Evolutionary conservation across 2,113 vertebrate genomes (phyloP).

Genomic region (Crotophaga sulcirostris): DNA sequence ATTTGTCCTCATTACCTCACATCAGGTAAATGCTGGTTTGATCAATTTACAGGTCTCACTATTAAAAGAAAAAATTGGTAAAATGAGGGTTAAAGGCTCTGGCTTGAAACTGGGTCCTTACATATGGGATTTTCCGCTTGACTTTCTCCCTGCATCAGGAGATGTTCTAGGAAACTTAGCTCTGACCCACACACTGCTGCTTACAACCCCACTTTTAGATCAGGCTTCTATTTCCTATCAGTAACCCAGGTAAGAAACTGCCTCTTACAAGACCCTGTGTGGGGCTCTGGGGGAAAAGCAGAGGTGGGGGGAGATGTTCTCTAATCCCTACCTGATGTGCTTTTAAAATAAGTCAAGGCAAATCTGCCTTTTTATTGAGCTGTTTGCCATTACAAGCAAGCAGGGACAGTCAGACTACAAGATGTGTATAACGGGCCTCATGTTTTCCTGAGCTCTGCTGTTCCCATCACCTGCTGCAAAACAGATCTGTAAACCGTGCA

Average conservation of each 20-base stretch:
- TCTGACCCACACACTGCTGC: not conserved
- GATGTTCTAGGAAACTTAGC: not conserved
- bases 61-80: not conserved
- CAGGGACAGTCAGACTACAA: not conserved
- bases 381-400: accelerated
- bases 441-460: accelerated
- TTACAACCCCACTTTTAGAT: not conserved
- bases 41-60: not conserved
- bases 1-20: not conserved
- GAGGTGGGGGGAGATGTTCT: not conserved
- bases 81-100: not conserved
- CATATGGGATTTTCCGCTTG: not conserved
- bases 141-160: not conserved
- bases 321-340: not conserved
- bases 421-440: accelerated
- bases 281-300: accelerated
- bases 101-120: not conserved
- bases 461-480: not conserved
- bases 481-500: not conserved
- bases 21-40: not conserved
- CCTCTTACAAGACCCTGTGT: not conserved
- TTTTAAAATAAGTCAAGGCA: not conserved
- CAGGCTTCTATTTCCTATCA: not conserved
- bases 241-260: not conserved
- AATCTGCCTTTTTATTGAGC: not conserved